Conservation (phyloP, 1,140 invertebrate species). For the Leptopilina boulardi region DNA sequence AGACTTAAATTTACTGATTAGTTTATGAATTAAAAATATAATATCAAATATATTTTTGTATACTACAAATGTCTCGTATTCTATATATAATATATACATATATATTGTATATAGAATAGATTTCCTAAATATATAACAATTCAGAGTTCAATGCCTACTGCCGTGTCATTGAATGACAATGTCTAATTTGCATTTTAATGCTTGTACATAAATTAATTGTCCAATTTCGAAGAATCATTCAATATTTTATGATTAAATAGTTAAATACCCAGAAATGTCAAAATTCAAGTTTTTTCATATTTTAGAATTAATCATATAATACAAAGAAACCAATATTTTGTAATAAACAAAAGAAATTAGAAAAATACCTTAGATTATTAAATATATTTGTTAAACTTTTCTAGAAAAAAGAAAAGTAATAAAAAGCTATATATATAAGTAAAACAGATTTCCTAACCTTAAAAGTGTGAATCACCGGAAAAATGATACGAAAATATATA, state of each 20-base stretch:
- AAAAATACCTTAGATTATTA: not conserved
- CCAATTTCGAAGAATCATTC: constrained; percentile 63
- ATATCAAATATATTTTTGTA: not conserved
- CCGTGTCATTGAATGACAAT: constrained; percentile 69
- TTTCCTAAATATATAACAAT: constrained; percentile 13
- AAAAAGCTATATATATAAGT: not conserved
- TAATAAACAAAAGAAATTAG: not conserved
- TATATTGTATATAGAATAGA: no score
- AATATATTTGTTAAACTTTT: not conserved
- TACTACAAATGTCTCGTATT: not conserved
- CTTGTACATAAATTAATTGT: constrained; percentile 60
- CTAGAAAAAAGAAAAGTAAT: not conserved
- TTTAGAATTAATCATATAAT: not conserved
- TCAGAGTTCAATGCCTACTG: constrained; percentile 44
- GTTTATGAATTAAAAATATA: not conserved
- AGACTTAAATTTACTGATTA: not conserved
- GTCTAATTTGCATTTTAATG: constrained; percentile 50
- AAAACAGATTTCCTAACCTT: constrained; percentile 37
- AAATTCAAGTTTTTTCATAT: not conserved
- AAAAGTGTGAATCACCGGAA: constrained; percentile 43
- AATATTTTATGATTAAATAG: constrained; percentile 44
- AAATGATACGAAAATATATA: constrained; percentile 37
- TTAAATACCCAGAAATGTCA: not conserved
- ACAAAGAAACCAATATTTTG: constrained; percentile 30
- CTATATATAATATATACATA: no score